Conservation (phyloP, 1,140 invertebrate genomes). For the Agrilus planipennis region DNA sequence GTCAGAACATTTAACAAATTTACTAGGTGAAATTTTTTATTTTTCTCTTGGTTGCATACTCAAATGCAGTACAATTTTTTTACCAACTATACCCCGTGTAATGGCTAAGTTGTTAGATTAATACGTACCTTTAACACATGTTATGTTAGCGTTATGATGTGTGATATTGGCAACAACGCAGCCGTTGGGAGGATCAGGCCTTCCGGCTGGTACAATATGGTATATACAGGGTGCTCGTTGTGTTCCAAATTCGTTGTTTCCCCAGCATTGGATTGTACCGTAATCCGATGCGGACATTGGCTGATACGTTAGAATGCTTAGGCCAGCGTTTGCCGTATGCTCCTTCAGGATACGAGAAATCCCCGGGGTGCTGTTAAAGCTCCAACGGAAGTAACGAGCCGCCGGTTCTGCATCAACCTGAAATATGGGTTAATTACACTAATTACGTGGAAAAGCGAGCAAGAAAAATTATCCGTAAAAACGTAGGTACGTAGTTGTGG, state of each 20-base stretch:
- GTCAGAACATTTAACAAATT: too few species aligned
- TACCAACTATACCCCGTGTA: too few species aligned
- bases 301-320: constrained; percentile 38
- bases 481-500: too few species aligned
- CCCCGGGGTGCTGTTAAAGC: constrained; percentile 45
- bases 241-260: constrained; percentile 39
- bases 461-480: constrained; percentile 1
- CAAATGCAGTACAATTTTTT: too few species aligned
- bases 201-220: constrained; percentile 43
- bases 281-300: constrained; percentile 42
- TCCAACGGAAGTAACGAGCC: constrained; percentile 43
- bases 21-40: too few species aligned
- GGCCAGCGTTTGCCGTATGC: constrained; percentile 24
- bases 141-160: constrained; percentile 37
- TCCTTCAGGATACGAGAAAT: constrained; percentile 29
- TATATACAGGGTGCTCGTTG: constrained; percentile 43
- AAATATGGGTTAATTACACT: constrained; percentile 9
- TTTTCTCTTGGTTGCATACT: too few species aligned
- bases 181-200: constrained; percentile 39
- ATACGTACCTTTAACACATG: constrained; percentile 38
- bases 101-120: too few species aligned
- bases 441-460: not conserved
- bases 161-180: constrained; percentile 39
- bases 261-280: constrained; percentile 45
- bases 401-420: constrained; percentile 44